A percentile compares a stretch with the other conserved stretches of the same genome.
Conservation (phyloP, 2,888 invertebrate genomes). For the Silvanus unidentatus region DNA sequence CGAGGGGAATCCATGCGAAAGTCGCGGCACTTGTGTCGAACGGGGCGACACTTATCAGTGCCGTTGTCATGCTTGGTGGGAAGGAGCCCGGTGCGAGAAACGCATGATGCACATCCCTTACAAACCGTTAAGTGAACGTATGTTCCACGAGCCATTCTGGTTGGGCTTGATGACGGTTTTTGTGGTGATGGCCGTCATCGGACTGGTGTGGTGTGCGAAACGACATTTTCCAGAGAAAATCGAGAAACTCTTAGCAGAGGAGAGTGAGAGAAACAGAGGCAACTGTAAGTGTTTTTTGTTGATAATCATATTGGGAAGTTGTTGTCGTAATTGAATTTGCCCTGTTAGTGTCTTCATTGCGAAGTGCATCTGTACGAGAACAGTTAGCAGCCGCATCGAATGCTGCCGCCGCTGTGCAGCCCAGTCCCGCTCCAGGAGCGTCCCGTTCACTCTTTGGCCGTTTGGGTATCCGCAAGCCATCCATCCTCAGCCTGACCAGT, state of each 20-base stretch:
- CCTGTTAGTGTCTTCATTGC: constrained; percentile 39
- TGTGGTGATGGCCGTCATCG: constrained; percentile 71
- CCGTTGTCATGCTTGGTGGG: constrained; percentile 63
- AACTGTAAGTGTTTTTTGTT: constrained; percentile 28
- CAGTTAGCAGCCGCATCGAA: constrained; percentile 50
- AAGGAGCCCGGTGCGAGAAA: constrained; percentile 61
- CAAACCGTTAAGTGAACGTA: constrained; percentile 68
- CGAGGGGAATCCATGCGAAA: constrained; percentile 67
- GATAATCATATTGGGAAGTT: too few relatives aligned
- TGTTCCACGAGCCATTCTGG: constrained; percentile 87
- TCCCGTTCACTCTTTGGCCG: constrained; percentile 71
- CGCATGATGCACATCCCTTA: constrained; percentile 64
- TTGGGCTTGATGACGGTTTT: constrained; percentile 80
- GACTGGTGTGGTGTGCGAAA: constrained; percentile 77
- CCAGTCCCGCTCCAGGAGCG: constrained; percentile 49
- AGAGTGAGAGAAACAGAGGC: constrained; percentile 63
- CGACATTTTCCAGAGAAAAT: constrained; percentile 82
- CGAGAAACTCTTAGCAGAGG: constrained; percentile 75
- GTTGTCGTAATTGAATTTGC: too few relatives aligned
- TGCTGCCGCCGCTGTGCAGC: constrained; percentile 44
- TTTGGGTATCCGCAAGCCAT: constrained; percentile 83
- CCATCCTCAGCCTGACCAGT: constrained; percentile 74
- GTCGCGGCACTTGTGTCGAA: constrained; percentile 67
- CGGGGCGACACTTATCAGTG: constrained; percentile 62
- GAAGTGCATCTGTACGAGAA: constrained; percentile 57